These are phyloP conservation scores for Chydorus sphaericus DNA, from an alignment of 2,888 invertebrate genomes.

Conservation along the genomic window DNA sequence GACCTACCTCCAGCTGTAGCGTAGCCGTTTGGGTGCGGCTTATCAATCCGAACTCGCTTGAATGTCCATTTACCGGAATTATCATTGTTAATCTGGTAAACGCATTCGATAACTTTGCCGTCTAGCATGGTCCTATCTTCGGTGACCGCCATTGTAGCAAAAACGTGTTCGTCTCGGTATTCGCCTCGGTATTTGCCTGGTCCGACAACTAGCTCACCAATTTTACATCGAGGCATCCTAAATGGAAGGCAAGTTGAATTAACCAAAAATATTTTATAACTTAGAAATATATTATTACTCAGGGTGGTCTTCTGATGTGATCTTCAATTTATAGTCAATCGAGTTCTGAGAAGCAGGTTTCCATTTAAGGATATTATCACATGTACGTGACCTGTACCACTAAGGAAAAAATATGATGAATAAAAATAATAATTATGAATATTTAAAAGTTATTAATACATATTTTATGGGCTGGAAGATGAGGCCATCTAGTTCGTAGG, in stretches of 20 bases:
- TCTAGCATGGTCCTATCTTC: constrained; percentile 62
- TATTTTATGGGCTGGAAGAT: constrained; percentile 88
- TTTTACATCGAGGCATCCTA: constrained; percentile 28
- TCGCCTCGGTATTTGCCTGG: constrained; percentile 71
- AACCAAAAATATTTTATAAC: too few relatives aligned
- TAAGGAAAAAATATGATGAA: constrained; percentile 28
- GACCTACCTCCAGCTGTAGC: constrained; percentile 60
- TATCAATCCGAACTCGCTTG: constrained; percentile 91
- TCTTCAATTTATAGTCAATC: constrained; percentile 82
- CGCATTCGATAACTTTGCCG: constrained; percentile 93
- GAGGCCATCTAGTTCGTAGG: constrained; percentile 93
- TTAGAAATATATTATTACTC: too few relatives aligned
- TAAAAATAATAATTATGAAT: constrained; percentile 5
- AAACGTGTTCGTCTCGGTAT: constrained; percentile 40
- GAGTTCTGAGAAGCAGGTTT: constrained; percentile 89
- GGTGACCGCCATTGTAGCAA: constrained; percentile 57
- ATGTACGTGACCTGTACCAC: constrained; percentile 71
- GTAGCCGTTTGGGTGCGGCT: constrained; percentile 82
- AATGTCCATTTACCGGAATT: constrained; percentile 70
- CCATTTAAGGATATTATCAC: constrained; percentile 85
- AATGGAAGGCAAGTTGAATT: constrained; percentile 30
- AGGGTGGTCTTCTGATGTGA: constrained; percentile 49
- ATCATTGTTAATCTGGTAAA: constrained; percentile 45
- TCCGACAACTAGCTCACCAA: constrained; percentile 38
- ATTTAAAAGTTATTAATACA: constrained; percentile 32